Base-by-base conservation (phyloP, 2,888 invertebrate genomes). In the Myopa testacea region DNA sequence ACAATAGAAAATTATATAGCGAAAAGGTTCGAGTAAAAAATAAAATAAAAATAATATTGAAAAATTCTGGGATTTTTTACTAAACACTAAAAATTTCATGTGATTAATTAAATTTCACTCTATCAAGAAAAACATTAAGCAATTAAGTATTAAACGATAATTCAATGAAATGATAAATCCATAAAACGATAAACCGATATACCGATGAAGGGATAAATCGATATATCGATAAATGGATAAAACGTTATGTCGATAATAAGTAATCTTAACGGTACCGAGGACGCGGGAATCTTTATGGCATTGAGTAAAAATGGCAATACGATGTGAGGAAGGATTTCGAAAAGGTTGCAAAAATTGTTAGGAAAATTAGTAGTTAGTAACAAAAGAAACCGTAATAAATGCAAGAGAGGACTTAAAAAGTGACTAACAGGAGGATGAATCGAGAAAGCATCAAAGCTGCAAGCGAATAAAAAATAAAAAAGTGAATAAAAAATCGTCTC, bases 291-390 rank as follows among this genome's bases (percentile, higher is more conserved):
- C 63, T 45, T 72, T 55, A 74, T 74, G 74, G 65, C 74, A 65
- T 63, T 52, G 38, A 19, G 26, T 65, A 52, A 60, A 40, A 72
- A 72, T 72, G 72, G 72, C 72, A 72, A 72, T 55, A 71, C 16
- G 52, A 40, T 40, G n/a, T 8, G 3, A 71, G 58, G 26, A 45
- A 19, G 7, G n/a, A 26, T 68, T 19, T 45, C 10, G 10, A 45
- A 45, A 45, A 45, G 10, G 45, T 8, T 10, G 6, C 6, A 45
- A 45, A 45, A 45, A 2, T 10, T 10, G 10, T 45, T 3, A 45
- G 45, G 19, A 16, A 81, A 85, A 85, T 85, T 84, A 85, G 85
- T 80, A 58, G 58, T 58, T 62, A 62, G 5, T n/a, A 6, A 37
- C 12, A 55, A 16, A 67, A 12, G 50, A 69, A 19, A 52, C 69